These are phyloP conservation scores for Drosophila leontia DNA, from an alignment of 1,140 invertebrate species.

Conservation along the genomic window DNA sequence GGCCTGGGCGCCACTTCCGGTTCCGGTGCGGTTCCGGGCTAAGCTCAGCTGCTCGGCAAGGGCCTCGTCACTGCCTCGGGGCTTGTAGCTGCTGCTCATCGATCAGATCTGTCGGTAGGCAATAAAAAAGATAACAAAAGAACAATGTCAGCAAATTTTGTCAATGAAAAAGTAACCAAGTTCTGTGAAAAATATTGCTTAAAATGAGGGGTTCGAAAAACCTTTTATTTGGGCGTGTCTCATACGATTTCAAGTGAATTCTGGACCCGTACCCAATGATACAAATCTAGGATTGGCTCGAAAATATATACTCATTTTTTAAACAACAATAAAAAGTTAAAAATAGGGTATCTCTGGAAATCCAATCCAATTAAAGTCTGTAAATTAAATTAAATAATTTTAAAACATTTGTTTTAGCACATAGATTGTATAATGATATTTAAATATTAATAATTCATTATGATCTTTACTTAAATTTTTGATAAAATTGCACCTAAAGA, in stretches of 20 bases:
- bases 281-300: not conserved
- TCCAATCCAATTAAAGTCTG: not conserved
- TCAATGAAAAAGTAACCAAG: not conserved
- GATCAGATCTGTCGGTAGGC: slow-evolving; percentile 59
- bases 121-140: slow-evolving; percentile 13
- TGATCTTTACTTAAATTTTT: not conserved
- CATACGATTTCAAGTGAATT: not conserved
- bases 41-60: slow-evolving; percentile 72
- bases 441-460: not conserved
- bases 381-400: not conserved
- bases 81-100: slow-evolving; percentile 69
- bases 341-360: not conserved
- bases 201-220: slow-evolving; percentile 3
- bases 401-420: not conserved
- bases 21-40: slow-evolving; percentile 32
- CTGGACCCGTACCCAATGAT: not conserved
- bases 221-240: slow-evolving; percentile 12
- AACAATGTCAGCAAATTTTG: slow-evolving; percentile 13
- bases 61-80: slow-evolving; percentile 69
- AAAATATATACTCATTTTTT: not conserved
- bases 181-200: slow-evolving; percentile 8
- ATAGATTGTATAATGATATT: not conserved
- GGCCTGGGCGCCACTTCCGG: slow-evolving; percentile 48
- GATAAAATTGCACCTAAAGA: not conserved
- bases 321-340: not conserved